A percentile compares a stretch with the other conserved stretches of the same genome.
These are phyloP conservation scores for Bilobella aurantiaca DNA, from an alignment of 1,140 invertebrate genomes.

Conservation along the genomic window DNA sequence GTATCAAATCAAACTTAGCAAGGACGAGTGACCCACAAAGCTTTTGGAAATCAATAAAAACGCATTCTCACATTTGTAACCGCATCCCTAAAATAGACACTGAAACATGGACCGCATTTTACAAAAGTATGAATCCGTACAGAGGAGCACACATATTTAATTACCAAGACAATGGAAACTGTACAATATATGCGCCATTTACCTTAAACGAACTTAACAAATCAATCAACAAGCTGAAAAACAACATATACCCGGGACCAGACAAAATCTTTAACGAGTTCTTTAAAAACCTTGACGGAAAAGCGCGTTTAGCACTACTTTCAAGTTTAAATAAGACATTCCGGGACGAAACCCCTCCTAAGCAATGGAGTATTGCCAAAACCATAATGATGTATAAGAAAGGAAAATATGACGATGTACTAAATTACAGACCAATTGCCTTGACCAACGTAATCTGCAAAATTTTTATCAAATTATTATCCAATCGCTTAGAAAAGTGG, in stretches of 20 bases:
- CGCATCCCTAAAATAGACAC: no score
- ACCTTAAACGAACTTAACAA: not conserved
- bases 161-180: not conserved
- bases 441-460: slow-evolving; percentile 30
- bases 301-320: not conserved
- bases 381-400: slow-evolving; percentile 28
- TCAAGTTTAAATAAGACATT: slow-evolving; percentile 4
- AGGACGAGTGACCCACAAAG: no score
- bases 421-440: slow-evolving; percentile 35
- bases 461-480: slow-evolving; percentile 32
- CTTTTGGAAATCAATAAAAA: no score
- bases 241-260: slow-evolving; percentile 36
- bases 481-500: slow-evolving; percentile 27
- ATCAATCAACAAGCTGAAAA: not conserved
- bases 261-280: slow-evolving; percentile 37
- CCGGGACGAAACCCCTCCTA: not conserved
- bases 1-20: no score
- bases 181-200: not conserved
- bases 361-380: slow-evolving; percentile 11
- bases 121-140: no score
- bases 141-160: no score
- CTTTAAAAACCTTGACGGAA: slow-evolving; percentile 36
- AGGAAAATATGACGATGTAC: slow-evolving; percentile 22
- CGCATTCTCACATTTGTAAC: no score
- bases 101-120: no score